phyloP scores from a whole-genome alignment of 2,888 invertebrate genomes.

The Cotesia congregata region DNA sequence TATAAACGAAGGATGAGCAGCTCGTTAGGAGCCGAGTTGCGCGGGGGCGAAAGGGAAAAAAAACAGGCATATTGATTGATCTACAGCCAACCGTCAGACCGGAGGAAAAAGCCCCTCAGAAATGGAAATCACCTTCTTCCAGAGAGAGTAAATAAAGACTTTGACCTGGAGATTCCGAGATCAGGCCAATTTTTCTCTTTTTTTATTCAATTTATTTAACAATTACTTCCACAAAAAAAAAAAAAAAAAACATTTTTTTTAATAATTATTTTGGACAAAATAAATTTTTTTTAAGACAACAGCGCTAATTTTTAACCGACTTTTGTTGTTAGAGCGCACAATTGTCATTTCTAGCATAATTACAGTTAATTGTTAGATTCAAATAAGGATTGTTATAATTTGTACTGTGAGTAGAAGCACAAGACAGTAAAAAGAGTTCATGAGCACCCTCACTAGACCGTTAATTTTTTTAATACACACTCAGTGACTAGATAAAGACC shows the following conservation, averaged over 20 bases:
- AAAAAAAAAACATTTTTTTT: neutral
- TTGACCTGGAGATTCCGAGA: too few species aligned
- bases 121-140: conserved; percentile 39
- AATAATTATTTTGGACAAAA: too few species aligned
- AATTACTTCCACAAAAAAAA: conserved; percentile 14
- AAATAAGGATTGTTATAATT: too few species aligned
- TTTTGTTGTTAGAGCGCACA: conserved; percentile 10
- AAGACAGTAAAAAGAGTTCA: neutral
- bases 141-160: conserved; percentile 51
- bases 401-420: too few species aligned
- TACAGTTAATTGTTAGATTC: conserved; percentile 23
- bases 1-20: conserved; percentile 30
- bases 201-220: neutral
- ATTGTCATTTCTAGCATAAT: conserved; percentile 28
- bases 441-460: neutral
- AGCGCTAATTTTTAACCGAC: too few species aligned
- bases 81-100: conserved; percentile 61
- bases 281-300: too few species aligned
- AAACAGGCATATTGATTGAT: conserved; percentile 63
- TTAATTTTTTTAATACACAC: neutral
- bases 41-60: conserved; percentile 48
- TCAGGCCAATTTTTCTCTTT: neutral
- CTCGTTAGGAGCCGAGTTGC: conserved; percentile 43
- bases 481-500: neutral
- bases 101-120: conserved; percentile 55